Evolutionary conservation across 2,797 vertebrate genomes (phyloP), one percentile per base, ranked within the genome.

Genomic region (Poecilia velifera): DNA sequence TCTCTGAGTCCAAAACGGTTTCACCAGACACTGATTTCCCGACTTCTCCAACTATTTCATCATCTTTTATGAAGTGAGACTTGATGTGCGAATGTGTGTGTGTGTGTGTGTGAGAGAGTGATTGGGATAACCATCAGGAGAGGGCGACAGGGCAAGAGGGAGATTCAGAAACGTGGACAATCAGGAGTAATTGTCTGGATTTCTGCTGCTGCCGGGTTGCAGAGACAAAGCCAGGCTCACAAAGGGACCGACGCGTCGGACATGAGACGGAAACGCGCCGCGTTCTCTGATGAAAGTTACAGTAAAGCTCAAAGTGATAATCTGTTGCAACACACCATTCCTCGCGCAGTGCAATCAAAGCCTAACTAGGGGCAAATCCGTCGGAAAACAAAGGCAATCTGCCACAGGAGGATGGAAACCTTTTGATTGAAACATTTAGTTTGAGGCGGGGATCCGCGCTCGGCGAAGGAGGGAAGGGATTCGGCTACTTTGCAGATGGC

Each of bases 21-120:
- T 93, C 92, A 94, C 88, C 92, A 94, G 93, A 95, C 93, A 93
- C 90, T 90, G 94, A 96, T 96, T 96, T 96, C 96, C 91, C 43
- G 93, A 94, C 91, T 96, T 96, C 92, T 93, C 93, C 92, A 95
- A 95, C 92, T 95, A 96, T 96, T 96, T 96, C 95, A 96, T 96
- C 96, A 96, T 85, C 94, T 91, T 87, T 78, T 72, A 81, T 62
- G 82, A 88, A 84, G 85, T 87, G 79, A 88, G 87, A 84, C 83
- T 88, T 57, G 73, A 72, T 86, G 66, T 74, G 51, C 14, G 74
- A 82, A 57, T 76, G 78, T 76, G 76, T 46, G 49, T 36, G 75
- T 46, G 76, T 80, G 51, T 22, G 75, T 85, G 62, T 76, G 77
- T 86, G 46, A 3, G 55, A 22, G 77, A 84, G 76, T 59, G 79